Conservation (phyloP, 2,888 invertebrate genomes). For the Antitype chi region DNA sequence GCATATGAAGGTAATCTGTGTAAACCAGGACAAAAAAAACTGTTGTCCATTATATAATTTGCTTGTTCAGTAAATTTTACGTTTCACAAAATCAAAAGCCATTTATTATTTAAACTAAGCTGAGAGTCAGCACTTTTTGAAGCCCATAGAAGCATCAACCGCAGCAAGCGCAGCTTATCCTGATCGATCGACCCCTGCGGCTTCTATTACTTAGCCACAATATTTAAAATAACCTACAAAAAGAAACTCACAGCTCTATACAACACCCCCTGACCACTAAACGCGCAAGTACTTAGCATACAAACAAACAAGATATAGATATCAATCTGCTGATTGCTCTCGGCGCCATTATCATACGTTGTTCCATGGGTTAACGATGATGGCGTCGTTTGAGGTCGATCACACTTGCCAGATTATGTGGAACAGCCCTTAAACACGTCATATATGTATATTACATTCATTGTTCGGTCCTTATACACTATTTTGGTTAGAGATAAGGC, state of each 20-base stretch:
- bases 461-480: conserved; percentile 14
- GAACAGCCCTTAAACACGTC: conserved; percentile 18
- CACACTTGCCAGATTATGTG: conserved; percentile 30
- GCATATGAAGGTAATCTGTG: not conserved
- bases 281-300: conserved; percentile 74
- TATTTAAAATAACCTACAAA: not conserved
- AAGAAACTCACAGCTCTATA: conserved; percentile 66
- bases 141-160: too few relatives aligned
- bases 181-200: too few relatives aligned
- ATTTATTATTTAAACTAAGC: too few relatives aligned
- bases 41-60: too few relatives aligned
- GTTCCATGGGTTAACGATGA: conserved; percentile 52
- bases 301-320: conserved; percentile 80
- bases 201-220: too few relatives aligned
- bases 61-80: not conserved
- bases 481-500: conserved; percentile 20
- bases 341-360: conserved; percentile 47
- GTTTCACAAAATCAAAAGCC: too few relatives aligned
- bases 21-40: not conserved
- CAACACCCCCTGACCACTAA: conserved; percentile 65
- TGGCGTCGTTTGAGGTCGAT: conserved; percentile 41
- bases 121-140: too few relatives aligned
- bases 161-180: too few relatives aligned
- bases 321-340: conserved; percentile 78
- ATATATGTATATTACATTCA: conserved; percentile 18